These are phyloP conservation scores for Belonocnema kinseyi DNA, from an alignment of 1,140 invertebrate species.

Conservation along the genomic window DNA sequence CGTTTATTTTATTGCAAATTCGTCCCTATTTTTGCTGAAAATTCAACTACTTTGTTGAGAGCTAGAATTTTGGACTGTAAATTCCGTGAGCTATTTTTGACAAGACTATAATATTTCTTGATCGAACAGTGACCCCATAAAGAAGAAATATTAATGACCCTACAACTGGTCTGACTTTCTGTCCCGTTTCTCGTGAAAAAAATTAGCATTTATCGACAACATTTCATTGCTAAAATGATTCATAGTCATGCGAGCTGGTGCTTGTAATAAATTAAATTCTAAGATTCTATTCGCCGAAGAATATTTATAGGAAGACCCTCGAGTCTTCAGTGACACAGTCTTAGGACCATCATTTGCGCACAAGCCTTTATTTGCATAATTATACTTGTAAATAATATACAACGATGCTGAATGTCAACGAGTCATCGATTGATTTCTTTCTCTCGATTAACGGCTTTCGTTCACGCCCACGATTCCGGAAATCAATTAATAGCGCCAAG, in stretches of 20 bases:
- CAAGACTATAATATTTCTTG: background rate
- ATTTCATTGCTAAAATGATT: conserved; percentile 18
- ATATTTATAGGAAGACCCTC: background rate
- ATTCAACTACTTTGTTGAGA: too few species aligned
- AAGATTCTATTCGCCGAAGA: conserved; percentile 19
- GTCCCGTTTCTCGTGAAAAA: background rate
- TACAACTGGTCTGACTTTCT: background rate
- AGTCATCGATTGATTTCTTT: conserved; percentile 20
- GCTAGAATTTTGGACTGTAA: too few species aligned
- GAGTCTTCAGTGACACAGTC: conserved; percentile 19
- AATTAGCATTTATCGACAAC: conserved; percentile 8
- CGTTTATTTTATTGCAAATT: too few species aligned
- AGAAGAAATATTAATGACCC: conserved; percentile 3
- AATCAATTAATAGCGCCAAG: background rate
- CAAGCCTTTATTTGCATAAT: conserved; percentile 46
- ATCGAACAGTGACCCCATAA: background rate
- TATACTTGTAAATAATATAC: conserved; percentile 46
- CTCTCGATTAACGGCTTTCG: background rate
- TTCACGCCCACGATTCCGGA: conserved; percentile 9
- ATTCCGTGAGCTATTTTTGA: background rate
- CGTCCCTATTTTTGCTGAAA: too few species aligned
- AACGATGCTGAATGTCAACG: conserved; percentile 14
- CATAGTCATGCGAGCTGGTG: background rate
- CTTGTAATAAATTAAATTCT: conserved; percentile 29
- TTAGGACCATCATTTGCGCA: conserved; percentile 17